phyloP scores from a whole-genome alignment of 2,797 vertebrate genomes.

The Carduelis carduelis region DNA sequence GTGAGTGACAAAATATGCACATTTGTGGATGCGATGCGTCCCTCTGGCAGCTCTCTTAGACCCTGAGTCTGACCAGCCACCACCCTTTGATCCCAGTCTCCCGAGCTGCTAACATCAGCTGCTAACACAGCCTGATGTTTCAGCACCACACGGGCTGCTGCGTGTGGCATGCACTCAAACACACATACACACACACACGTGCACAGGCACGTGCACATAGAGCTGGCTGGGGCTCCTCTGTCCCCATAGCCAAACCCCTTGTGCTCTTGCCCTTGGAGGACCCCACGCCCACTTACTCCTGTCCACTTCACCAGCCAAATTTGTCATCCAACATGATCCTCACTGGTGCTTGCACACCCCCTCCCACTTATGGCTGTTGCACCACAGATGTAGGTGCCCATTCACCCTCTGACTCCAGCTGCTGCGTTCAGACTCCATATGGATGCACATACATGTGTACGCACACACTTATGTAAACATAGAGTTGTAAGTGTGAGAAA shows the following conservation, averaged over 20 bases:
- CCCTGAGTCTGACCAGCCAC: no score
- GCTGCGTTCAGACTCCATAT: not conserved
- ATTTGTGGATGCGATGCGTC: rapidly evolving
- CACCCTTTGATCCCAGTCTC: not conserved
- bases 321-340: not conserved
- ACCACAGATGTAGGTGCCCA: no score
- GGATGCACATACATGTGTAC: no score
- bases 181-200: rapidly evolving
- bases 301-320: not conserved
- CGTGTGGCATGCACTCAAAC: rapidly evolving
- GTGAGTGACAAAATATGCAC: not conserved
- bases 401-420: not conserved
- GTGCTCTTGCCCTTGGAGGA: not conserved
- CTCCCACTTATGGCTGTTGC: not conserved
- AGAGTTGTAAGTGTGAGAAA: not conserved
- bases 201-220: not conserved
- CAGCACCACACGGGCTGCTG: not conserved
- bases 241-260: not conserved
- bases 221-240: not conserved
- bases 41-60: not conserved
- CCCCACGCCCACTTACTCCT: not conserved
- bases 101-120: rapidly evolving
- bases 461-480: not conserved
- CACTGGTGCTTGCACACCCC: not conserved
- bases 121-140: not conserved